A percentile compares a stretch with the other conserved stretches of the same genome.
phyloP scores from a whole-genome alignment of 2,113 vertebrate genomes.

The Phylloscopus trochiloides region DNA sequence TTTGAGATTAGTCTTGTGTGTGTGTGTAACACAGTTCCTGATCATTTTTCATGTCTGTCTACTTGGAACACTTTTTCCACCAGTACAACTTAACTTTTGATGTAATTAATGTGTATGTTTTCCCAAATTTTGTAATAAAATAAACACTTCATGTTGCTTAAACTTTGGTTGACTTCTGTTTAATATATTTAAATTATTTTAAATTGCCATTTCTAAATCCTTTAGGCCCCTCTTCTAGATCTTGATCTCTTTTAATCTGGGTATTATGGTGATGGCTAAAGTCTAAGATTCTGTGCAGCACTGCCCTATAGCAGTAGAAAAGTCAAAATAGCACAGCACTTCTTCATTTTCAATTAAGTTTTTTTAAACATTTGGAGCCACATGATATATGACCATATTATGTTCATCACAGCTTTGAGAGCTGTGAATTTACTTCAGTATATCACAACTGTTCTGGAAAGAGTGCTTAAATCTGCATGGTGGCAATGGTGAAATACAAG shows the following conservation, averaged over 20 bases:
- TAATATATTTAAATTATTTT: not conserved
- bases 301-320: accelerated
- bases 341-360: not conserved
- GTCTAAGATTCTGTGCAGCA: not conserved
- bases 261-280: not conserved
- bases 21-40: not conserved
- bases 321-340: not conserved
- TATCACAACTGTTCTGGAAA: not conserved
- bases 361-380: not conserved
- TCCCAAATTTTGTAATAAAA: conserved; percentile 4
- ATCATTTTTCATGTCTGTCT: not conserved
- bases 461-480: accelerated
- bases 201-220: not conserved
- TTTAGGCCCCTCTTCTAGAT: not conserved
- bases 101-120: not conserved
- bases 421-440: not conserved
- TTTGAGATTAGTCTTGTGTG: not conserved
- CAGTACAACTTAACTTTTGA: not conserved
- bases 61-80: not conserved
- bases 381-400: not conserved
- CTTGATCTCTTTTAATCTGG: not conserved
- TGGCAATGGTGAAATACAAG: accelerated
- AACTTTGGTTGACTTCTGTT: not conserved
- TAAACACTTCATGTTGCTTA: not conserved
- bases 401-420: not conserved